phyloP scores from a whole-genome alignment of 2,113 vertebrate genomes.

The Austrofundulus limnaeus region DNA sequence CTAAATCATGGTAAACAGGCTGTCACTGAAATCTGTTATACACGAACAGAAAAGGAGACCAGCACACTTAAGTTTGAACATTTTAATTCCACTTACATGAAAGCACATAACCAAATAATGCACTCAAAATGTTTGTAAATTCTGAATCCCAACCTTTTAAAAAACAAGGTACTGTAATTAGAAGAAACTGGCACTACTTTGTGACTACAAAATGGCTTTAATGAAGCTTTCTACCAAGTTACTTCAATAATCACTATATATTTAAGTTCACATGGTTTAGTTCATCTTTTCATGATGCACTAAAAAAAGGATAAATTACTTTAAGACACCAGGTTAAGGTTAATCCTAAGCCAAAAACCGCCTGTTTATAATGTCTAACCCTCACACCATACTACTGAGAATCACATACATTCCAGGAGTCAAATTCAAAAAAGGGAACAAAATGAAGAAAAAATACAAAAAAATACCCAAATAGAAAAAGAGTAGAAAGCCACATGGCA shows the following conservation, averaged over 20 bases:
- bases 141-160: slow-evolving; percentile 51
- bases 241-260: slow-evolving; percentile 42
- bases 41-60: neutral
- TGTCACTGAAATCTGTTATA: neutral
- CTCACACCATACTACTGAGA: slow-evolving; percentile 72
- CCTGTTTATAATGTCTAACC: slow-evolving; percentile 66
- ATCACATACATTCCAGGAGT: slow-evolving; percentile 76
- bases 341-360: slow-evolving; percentile 70
- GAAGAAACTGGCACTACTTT: slow-evolving; percentile 60
- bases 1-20: no score
- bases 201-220: slow-evolving; percentile 49
- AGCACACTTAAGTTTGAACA: slow-evolving; percentile 52
- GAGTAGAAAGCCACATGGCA: slow-evolving; percentile 71
- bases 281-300: slow-evolving; percentile 33
- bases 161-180: slow-evolving; percentile 54
- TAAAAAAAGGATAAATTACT: slow-evolving; percentile 30
- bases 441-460: slow-evolving; percentile 61
- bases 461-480: slow-evolving; percentile 72
- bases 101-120: slow-evolving; percentile 78
- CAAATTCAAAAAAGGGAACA: slow-evolving; percentile 63
- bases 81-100: slow-evolving; percentile 82
- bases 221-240: slow-evolving; percentile 46
- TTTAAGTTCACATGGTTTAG: slow-evolving; percentile 35
- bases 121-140: slow-evolving; percentile 64
- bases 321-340: slow-evolving; percentile 53